A percentile compares a stretch with the other conserved stretches of the same genome.
Conservation (phyloP, 2,113 vertebrate genomes). For the Eretmochelys imbricata region DNA sequence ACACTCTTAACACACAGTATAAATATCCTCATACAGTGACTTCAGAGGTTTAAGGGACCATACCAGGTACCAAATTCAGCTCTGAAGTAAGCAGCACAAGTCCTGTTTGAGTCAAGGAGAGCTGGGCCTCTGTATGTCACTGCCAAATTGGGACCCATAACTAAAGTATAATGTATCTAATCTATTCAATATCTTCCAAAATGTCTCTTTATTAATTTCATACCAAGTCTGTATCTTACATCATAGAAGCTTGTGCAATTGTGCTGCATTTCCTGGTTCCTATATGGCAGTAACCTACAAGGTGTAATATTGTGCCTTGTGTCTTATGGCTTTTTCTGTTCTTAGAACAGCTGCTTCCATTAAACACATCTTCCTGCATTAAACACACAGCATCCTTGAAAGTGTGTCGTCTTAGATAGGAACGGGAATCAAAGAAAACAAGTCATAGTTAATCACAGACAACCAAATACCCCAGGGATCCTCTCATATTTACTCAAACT, state of each 20-base stretch:
- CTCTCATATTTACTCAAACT: background rate
- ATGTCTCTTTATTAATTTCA: background rate
- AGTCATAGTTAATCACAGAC: background rate
- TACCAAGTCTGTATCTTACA: background rate
- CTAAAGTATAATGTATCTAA: background rate
- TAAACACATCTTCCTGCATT: background rate
- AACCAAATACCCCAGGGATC: background rate
- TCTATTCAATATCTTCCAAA: background rate
- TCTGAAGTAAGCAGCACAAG: background rate
- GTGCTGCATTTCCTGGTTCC: background rate
- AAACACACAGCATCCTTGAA: background rate
- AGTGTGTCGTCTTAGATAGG: background rate
- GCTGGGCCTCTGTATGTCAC: background rate
- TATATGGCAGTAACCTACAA: background rate
- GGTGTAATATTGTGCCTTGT: background rate
- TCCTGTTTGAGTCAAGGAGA: background rate
- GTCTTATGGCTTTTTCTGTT: background rate
- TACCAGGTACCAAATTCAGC: background rate
- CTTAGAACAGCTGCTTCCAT: background rate
- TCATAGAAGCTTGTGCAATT: background rate
- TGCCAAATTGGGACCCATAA: background rate
- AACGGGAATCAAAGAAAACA: background rate
- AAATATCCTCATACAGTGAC: background rate
- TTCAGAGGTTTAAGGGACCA: background rate
- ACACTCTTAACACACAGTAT: background rate